A percentile compares a stretch with the other conserved stretches of the same genome.
Evolutionary conservation across 2,113 vertebrate genomes (phyloP).

Genomic region (Raja brachyura): DNA sequence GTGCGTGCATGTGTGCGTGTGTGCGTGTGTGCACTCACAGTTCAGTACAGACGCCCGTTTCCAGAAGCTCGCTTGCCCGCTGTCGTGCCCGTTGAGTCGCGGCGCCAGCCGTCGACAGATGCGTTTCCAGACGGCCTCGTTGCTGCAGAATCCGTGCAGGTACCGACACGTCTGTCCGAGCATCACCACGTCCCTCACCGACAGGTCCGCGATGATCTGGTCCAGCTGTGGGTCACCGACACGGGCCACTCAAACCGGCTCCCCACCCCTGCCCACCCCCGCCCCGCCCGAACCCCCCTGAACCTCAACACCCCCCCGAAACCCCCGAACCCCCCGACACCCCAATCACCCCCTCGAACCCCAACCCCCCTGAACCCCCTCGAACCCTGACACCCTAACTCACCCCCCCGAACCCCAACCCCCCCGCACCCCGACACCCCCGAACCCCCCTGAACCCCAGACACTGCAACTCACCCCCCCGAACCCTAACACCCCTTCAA

Average conservation of each 20-base stretch:
- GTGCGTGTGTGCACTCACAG: constrained; percentile 43
- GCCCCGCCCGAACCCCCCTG: too few species aligned
- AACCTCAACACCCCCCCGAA: too few species aligned
- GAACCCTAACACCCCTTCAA: too few species aligned
- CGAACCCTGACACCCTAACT: too few species aligned
- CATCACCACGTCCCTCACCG: constrained; percentile 48
- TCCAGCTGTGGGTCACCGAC: constrained; percentile 45
- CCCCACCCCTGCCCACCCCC: too few species aligned
- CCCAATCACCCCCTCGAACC: too few species aligned
- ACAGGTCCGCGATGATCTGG: constrained; percentile 51
- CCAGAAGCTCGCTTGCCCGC: constrained; percentile 48
- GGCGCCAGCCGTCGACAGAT: constrained; percentile 48
- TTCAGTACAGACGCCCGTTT: constrained; percentile 55
- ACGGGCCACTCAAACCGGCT: not conserved
- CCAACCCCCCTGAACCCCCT: too few species aligned
- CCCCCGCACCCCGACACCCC: too few species aligned
- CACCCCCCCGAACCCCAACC: too few species aligned
- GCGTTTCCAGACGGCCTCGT: constrained; percentile 49
- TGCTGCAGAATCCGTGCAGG: constrained; percentile 48
- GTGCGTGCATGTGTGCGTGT: too few species aligned
- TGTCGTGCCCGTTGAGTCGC: constrained; percentile 40
- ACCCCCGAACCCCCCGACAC: accelerated
- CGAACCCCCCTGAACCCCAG: too few species aligned
- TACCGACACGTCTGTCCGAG: constrained; percentile 53
- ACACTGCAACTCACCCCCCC: too few species aligned